A percentile compares a stretch with the other conserved stretches of the same genome.
These are phyloP conservation scores for Latrodectus geometricus DNA, from an alignment of 1,140 invertebrate species.

Conservation along the genomic window DNA sequence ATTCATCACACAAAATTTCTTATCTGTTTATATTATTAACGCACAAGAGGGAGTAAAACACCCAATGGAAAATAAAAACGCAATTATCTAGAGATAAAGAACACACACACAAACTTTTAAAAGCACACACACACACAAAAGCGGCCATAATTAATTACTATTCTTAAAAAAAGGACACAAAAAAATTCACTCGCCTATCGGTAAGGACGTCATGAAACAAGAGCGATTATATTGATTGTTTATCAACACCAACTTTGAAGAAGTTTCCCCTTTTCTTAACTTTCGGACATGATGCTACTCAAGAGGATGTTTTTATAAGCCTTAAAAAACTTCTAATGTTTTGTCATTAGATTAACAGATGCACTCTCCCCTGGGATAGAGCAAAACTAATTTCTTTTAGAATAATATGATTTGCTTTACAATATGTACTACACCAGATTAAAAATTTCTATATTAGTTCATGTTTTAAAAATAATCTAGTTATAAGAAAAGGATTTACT, in stretches of 20 bases:
- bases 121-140: conserved; percentile 59
- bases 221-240: conserved; percentile 61
- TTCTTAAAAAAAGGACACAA: conserved; percentile 54
- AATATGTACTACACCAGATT: no score
- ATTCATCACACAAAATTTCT: conserved; percentile 58
- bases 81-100: conserved; percentile 61
- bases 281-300: conserved; percentile 30
- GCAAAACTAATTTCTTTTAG: no score
- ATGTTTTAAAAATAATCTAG: no score
- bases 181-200: conserved; percentile 56
- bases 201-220: conserved; percentile 55
- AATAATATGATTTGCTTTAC: no score
- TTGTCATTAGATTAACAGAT: conserved; percentile 49
- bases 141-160: conserved; percentile 58
- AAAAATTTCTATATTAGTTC: no score
- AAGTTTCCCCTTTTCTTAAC: conserved; percentile 18
- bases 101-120: conserved; percentile 55
- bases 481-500: no score
- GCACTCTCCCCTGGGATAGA: conserved; percentile 22
- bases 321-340: conserved; percentile 58
- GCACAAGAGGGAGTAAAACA: conserved; percentile 56
- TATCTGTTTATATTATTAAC: conserved; percentile 62
- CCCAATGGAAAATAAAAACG: conserved; percentile 61
- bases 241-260: conserved; percentile 52
- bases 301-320: conserved; percentile 42